Conservation (phyloP, 1,140 invertebrate species). For the honey bee (Apis mellifera) region DNA sequence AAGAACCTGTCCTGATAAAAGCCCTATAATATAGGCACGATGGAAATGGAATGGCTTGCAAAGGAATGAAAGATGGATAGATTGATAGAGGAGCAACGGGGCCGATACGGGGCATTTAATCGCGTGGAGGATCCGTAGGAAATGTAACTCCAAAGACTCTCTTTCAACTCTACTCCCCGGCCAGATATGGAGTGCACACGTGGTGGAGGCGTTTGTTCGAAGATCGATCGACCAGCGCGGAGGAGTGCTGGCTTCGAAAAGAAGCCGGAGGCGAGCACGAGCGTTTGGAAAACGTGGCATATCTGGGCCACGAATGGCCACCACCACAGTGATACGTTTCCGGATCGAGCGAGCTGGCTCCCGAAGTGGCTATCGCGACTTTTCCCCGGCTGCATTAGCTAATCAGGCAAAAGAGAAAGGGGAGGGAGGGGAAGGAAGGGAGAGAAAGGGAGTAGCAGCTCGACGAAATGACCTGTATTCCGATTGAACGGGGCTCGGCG, state of each 20-base stretch:
- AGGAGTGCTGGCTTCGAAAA: not conserved
- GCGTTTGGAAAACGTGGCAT: not conserved
- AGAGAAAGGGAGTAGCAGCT: not conserved
- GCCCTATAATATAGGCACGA: not conserved
- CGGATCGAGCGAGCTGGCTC: no score
- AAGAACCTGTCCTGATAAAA: not conserved
- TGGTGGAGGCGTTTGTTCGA: not conserved
- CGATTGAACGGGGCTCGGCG: not conserved
- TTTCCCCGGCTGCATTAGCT: conserved; percentile 11
- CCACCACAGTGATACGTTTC: not conserved
- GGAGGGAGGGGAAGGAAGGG: no score
- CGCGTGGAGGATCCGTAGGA: not conserved
- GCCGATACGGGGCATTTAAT: conserved; percentile 22
- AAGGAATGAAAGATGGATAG: not conserved
- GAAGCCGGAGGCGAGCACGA: not conserved
- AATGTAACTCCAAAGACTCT: not conserved
- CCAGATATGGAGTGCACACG: not conserved
- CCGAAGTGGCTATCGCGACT: conserved; percentile 11
- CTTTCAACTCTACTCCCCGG: not conserved
- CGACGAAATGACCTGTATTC: not conserved
- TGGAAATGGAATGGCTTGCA: not conserved
- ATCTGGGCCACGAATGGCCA: not conserved
- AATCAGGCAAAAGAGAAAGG: not conserved
- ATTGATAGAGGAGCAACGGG: conserved; percentile 5
- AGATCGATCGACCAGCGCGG: not conserved